A percentile compares a stretch with the other conserved stretches of the same genome.
Conservation (phyloP, 1,140 invertebrate genomes). For the Capitella teleta region DNA sequence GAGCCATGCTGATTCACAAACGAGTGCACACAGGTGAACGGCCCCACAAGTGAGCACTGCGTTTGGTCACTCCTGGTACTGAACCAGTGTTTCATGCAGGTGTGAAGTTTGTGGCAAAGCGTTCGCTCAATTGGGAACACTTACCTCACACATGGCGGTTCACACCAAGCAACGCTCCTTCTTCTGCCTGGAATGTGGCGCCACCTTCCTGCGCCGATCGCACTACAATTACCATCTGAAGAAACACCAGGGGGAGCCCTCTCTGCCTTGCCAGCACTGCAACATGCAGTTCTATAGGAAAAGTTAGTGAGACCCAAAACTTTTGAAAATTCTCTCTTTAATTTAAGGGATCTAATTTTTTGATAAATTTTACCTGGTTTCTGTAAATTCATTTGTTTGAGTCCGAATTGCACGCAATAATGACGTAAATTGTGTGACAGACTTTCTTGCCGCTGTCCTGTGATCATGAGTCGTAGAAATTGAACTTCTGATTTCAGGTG, state of each 20-base stretch:
- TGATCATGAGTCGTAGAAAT: neutral
- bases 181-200: neutral
- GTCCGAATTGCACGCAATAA: neutral
- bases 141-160: conserved; percentile 34
- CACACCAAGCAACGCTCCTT: conserved; percentile 15
- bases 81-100: conserved; percentile 16
- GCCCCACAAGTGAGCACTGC: conserved; percentile 74
- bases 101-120: conserved; percentile 31
- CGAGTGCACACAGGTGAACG: conserved; percentile 94
- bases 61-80: too few relatives aligned
- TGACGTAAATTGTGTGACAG: neutral
- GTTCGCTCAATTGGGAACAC: conserved; percentile 32
- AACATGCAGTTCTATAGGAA: conserved; percentile 1
- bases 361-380: neutral
- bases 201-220: conserved; percentile 3
- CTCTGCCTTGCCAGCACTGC: neutral
- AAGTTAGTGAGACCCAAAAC: neutral
- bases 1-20: conserved; percentile 92
- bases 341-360: neutral
- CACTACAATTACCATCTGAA: conserved; percentile 1
- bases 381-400: neutral
- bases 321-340: neutral
- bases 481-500: conserved; percentile 55
- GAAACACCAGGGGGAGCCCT: conserved; percentile 2
- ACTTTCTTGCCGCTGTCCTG: neutral